Evolutionary conservation across 2,888 invertebrate genomes (phyloP), one percentile per base, ranked within the genome.

Genomic region (Lepidonotus clava): DNA sequence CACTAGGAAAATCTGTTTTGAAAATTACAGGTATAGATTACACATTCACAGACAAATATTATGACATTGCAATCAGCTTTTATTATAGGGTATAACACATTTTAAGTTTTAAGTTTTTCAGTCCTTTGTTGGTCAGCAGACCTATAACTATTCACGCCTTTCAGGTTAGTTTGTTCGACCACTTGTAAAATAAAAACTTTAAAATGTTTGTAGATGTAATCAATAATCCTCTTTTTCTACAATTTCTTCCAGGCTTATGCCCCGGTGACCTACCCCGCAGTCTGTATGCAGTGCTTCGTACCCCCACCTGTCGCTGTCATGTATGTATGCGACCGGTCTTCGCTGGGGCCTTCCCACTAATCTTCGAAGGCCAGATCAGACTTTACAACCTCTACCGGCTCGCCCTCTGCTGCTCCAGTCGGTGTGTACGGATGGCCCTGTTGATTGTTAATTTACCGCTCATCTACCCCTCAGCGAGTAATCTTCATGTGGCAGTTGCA

Each of bases 391-490:
- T 89, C 0, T 88, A 88, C 56, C 77, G 87, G 0, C 88, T 90
- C 11, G 87, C 84, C 4, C 83, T 90, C 51, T 90, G 89, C 71
- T 90, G 90, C 85, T 89, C 90, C 5, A 21, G 77, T 4, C 11
- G 32, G 14, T 90, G 90, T 66, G 85, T 89, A 8, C 53, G 84
- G 4, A 83, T 86, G 67, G 84, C 87, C 1, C n/a, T 86, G 11
- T 24, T 77, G 1, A 28, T 84, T 24, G 86, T 86, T 32, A 56
- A 86, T 6, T 76, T 89, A 18, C 90, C 90, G 1, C 83, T 90
- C 21, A 85, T 90, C 21, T 90, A 88, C 83, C 90, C 90, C 8
- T 67, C 61, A 36, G 77, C 87, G 28, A 87, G 87, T 56, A 87
- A 87, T 56, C 56, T 89, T n/a, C 77, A 61, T 18, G 66, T 89